phyloP scores from a whole-genome alignment of 2,113 vertebrate genomes.

The Oreocharis arfaki region DNA sequence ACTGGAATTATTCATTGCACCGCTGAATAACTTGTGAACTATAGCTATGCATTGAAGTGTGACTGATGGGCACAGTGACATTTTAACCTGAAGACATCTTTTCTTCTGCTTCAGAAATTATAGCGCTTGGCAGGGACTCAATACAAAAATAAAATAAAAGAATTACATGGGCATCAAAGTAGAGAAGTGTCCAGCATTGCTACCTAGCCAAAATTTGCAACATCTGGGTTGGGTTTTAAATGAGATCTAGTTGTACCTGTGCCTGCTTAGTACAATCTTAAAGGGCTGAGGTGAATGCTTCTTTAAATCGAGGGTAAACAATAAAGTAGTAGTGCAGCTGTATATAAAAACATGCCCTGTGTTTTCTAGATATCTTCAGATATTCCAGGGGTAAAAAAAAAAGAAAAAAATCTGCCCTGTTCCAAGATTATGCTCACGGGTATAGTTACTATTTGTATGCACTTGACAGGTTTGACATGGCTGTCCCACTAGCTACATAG shows the following conservation, averaged over 20 bases:
- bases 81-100: constrained; percentile 55
- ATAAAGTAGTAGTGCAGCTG: neutral
- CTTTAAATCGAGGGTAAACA: neutral
- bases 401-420: neutral
- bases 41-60: neutral
- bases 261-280: neutral
- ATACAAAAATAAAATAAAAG: neutral
- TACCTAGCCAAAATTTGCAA: neutral
- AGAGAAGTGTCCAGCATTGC: neutral
- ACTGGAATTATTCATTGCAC: constrained; percentile 36
- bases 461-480: neutral
- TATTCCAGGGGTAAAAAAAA: neutral
- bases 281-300: neutral
- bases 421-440: neutral
- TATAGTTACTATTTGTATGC: neutral
- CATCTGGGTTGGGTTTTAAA: neutral
- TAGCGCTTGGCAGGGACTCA: neutral
- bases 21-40: constrained; percentile 19
- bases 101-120: constrained; percentile 45
- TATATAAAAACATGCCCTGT: neutral
- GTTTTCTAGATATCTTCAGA: neutral
- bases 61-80: constrained; percentile 40
- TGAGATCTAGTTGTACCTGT: neutral
- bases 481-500: neutral
- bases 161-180: neutral